A percentile compares a stretch with the other conserved stretches of the same genome.
Evolutionary conservation across 2,888 invertebrate genomes (phyloP).

Genomic region (Hemaris fuciformis): DNA sequence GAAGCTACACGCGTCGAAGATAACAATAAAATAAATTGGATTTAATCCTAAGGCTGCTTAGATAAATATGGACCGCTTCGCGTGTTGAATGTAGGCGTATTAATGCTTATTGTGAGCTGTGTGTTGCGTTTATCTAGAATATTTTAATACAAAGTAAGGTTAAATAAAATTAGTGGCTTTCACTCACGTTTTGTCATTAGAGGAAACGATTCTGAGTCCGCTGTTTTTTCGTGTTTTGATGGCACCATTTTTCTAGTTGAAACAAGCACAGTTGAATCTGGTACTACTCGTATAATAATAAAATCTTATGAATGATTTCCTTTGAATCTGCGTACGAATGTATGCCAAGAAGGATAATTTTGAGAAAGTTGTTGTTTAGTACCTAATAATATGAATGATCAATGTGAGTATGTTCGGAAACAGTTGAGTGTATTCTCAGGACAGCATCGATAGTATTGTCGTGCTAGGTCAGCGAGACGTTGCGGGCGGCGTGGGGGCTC

Average conservation of each 20-base stretch:
- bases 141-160: constrained; percentile 47
- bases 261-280: neutral
- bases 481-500: constrained; percentile 47
- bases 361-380: neutral
- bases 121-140: constrained; percentile 45
- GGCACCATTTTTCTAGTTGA: neutral
- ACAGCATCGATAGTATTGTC: neutral
- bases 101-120: constrained; percentile 36
- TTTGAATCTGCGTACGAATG: neutral
- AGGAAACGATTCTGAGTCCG: constrained; percentile 52
- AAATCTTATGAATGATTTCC: neutral
- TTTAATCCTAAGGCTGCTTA: constrained; percentile 3
- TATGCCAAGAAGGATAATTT: neutral
- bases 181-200: constrained; percentile 69
- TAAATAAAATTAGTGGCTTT: constrained; percentile 48
- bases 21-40: constrained; percentile 46
- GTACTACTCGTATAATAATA: constrained; percentile 7
- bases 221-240: constrained; percentile 25
- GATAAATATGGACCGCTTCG: constrained; percentile 10
- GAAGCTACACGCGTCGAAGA: constrained; percentile 18
- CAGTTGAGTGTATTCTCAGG: neutral
- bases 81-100: constrained; percentile 33
- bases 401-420: neutral
- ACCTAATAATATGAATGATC: neutral
- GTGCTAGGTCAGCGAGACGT: constrained; percentile 25